Conservation (phyloP, 1,140 invertebrate genomes). For the Sinella curviseta region DNA sequence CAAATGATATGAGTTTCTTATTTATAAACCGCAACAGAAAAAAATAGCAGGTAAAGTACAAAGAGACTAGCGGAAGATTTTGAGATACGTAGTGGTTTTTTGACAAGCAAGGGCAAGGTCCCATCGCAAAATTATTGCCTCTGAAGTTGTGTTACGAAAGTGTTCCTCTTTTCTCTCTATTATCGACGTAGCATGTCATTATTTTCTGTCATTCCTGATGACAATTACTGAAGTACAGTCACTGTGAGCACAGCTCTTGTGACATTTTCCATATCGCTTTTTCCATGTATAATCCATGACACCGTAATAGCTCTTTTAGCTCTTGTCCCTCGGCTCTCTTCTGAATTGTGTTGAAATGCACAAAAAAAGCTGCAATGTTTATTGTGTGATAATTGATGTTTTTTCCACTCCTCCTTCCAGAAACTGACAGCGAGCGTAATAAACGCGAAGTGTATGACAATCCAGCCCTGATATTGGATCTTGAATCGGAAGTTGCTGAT, state of each 20-base stretch:
- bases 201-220: neutral
- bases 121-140: neutral
- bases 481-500: neutral
- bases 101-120: neutral
- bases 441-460: conserved; percentile 23
- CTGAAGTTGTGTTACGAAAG: neutral
- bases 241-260: neutral
- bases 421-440: neutral
- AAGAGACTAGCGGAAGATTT: too few relatives aligned
- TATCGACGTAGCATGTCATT: neutral
- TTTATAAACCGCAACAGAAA: too few relatives aligned
- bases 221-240: neutral
- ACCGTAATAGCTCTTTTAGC: neutral
- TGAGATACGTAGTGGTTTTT: too few relatives aligned
- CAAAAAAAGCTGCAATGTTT: too few relatives aligned
- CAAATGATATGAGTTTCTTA: too few relatives aligned
- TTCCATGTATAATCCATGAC: neutral
- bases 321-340: neutral
- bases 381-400: neutral
- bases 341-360: neutral
- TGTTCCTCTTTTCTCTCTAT: neutral
- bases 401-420: neutral
- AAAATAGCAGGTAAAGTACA: too few relatives aligned
- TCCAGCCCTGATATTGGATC: neutral
- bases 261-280: neutral